phyloP scores from a whole-genome alignment of 2,797 vertebrate genomes.

The Pseudotriccus pelzelni region DNA sequence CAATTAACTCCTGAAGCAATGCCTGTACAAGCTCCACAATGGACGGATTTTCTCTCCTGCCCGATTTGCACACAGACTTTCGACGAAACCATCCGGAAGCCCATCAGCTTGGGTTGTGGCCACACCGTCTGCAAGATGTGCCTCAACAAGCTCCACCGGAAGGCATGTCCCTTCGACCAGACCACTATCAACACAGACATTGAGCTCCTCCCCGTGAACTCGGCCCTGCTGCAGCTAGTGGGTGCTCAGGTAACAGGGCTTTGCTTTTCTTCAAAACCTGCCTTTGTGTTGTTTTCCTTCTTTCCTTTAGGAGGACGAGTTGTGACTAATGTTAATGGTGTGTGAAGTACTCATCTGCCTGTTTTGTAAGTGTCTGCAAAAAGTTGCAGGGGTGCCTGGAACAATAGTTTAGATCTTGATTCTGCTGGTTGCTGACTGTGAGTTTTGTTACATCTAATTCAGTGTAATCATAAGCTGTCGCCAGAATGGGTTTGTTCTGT shows the following conservation, averaged over 20 bases:
- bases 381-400: neutral
- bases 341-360: neutral
- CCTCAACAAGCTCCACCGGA: constrained; percentile 99
- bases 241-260: constrained; percentile 89
- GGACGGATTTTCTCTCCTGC: constrained; percentile 99
- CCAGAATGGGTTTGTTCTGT: neutral
- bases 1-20: constrained; percentile 83
- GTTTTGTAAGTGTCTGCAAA: neutral
- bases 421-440: neutral
- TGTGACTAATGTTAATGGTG: neutral
- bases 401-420: neutral
- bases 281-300: neutral
- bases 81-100: constrained; percentile 95
- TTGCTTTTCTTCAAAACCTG: too few species aligned
- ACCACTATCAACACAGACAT: constrained; percentile 99
- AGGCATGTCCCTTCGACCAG: constrained; percentile 99
- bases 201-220: constrained; percentile 97
- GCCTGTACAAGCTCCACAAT: constrained; percentile 99
- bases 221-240: constrained; percentile 94
- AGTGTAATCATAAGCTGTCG: fast-evolving
- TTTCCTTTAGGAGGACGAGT: neutral
- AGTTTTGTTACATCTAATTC: neutral
- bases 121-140: constrained; percentile 99
- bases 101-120: constrained; percentile 97
- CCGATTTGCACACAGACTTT: constrained; percentile 99